Conservation (phyloP, 2,797 vertebrate genomes). For the Tamandua tetradactyla region DNA sequence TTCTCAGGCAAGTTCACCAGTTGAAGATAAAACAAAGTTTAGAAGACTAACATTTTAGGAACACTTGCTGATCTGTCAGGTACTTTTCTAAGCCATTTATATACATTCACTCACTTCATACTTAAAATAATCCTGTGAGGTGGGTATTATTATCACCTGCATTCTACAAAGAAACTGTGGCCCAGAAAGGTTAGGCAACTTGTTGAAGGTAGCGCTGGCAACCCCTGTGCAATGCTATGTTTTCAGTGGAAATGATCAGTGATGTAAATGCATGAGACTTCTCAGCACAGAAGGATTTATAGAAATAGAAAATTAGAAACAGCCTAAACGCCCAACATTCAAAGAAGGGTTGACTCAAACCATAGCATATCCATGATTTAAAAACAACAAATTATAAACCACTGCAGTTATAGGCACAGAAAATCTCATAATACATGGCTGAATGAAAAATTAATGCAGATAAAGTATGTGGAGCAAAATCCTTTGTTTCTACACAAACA, state of each 20-base stretch:
- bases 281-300: background rate
- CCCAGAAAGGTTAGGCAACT: background rate
- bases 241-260: background rate
- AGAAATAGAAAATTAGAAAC: slow-evolving; percentile 38
- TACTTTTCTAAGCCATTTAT: slow-evolving; percentile 8
- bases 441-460: background rate
- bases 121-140: background rate
- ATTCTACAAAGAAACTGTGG: background rate
- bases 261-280: background rate
- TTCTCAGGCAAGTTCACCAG: background rate
- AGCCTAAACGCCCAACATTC: background rate
- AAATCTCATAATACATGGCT: slow-evolving; percentile 7
- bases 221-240: background rate
- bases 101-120: background rate
- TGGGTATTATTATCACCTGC: background rate
- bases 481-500: slow-evolving; percentile 10
- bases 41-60: background rate
- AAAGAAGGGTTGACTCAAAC: background rate
- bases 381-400: background rate
- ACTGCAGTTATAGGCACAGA: slow-evolving; percentile 4
- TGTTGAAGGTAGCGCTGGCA: background rate
- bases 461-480: background rate
- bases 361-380: background rate
- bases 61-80: background rate
- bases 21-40: background rate